phyloP scores from a whole-genome alignment of 2,113 vertebrate species.

The Ondatra zibethicus region DNA sequence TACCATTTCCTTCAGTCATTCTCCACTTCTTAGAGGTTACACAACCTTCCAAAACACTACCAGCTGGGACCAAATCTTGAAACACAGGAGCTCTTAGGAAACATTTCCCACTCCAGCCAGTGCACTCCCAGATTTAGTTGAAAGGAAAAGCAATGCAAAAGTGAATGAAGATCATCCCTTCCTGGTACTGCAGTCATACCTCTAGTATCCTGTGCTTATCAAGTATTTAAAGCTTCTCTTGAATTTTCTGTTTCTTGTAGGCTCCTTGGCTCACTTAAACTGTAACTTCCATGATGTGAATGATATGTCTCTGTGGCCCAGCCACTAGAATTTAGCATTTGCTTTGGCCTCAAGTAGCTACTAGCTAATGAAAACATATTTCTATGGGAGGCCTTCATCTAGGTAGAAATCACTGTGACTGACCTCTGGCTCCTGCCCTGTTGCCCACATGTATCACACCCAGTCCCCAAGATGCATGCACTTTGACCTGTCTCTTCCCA shows the following conservation, averaged over 20 bases:
- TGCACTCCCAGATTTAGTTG: not conserved
- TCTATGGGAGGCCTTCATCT: not conserved
- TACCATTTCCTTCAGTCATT: too few relatives aligned
- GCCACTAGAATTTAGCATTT: not conserved
- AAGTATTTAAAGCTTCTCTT: not conserved
- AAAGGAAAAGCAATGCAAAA: not conserved
- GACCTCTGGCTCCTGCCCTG: not conserved
- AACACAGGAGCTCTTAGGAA: not conserved
- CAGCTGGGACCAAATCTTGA: not conserved
- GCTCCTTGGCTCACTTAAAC: not conserved
- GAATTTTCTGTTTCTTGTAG: not conserved
- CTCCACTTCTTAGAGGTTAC: not conserved
- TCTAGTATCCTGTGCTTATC: not conserved
- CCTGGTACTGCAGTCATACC: rapidly evolving
- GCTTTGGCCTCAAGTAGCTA: not conserved
- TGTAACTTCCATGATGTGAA: not conserved
- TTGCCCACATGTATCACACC: not conserved
- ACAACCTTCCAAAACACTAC: not conserved
- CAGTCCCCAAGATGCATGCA: not conserved
- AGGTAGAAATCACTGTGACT: not conserved
- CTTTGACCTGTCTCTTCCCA: not conserved
- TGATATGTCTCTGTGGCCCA: not conserved
- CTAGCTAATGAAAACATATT: not conserved
- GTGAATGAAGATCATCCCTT: not conserved
- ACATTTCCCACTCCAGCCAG: not conserved